phyloP scores from a whole-genome alignment of 1,140 invertebrate species.

The Cheumatopsyche charites region DNA sequence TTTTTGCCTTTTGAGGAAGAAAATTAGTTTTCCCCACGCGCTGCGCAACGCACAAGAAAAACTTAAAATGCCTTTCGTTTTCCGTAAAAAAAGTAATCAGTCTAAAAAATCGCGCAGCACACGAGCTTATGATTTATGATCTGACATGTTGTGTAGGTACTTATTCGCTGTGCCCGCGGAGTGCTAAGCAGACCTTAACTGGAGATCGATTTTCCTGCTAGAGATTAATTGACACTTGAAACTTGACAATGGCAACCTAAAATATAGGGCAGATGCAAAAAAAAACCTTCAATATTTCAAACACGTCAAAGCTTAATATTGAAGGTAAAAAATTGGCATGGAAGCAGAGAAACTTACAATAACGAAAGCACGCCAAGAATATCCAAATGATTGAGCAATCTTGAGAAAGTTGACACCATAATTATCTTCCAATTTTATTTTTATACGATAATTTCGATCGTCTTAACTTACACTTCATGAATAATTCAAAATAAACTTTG shows the following conservation, averaged over 20 bases:
- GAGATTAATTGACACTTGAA: slow-evolving; percentile 28
- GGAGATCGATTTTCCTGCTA: slow-evolving; percentile 12
- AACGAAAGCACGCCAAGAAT: background rate
- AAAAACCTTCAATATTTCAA: slow-evolving; percentile 20
- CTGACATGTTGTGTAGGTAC: slow-evolving; percentile 23
- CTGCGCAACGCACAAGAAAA: background rate
- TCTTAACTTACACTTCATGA: too few species aligned
- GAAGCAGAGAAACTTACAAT: background rate
- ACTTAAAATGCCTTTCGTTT: slow-evolving; percentile 24
- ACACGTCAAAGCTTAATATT: background rate
- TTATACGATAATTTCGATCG: too few species aligned
- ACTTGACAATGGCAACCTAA: slow-evolving; percentile 21
- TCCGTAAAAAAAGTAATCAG: slow-evolving; percentile 18
- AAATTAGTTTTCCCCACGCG: slow-evolving; percentile 21
- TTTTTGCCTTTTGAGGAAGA: background rate
- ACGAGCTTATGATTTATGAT: slow-evolving; percentile 22
- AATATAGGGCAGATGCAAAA: slow-evolving; percentile 25
- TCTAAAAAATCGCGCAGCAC: slow-evolving; percentile 21
- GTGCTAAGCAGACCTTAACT: slow-evolving; percentile 22
- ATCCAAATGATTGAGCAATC: background rate
- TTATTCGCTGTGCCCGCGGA: slow-evolving; percentile 10
- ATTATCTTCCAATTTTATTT: too few species aligned
- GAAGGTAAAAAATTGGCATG: slow-evolving; percentile 14
- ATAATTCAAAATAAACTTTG: too few species aligned
- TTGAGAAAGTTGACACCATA: too few species aligned